Base-by-base conservation (phyloP, 53 echinoderm and acorn worm species). In the Holothuria leucospilota region DNA sequence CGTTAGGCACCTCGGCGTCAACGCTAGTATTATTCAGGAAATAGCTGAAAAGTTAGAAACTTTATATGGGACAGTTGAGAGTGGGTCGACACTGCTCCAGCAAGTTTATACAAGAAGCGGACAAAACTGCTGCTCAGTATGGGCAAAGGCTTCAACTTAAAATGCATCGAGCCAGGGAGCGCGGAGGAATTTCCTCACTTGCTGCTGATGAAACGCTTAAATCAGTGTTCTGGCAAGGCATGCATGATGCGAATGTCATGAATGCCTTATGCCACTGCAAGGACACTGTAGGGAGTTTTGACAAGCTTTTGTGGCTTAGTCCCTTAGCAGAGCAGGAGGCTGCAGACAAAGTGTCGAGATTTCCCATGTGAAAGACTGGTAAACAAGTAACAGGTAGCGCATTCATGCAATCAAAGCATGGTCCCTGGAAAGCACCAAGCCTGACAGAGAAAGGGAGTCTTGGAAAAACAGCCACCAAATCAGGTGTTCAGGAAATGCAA, bases 271-370 rank as follows among this genome's bases (percentile, higher is more conserved):
- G 70, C 16, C 27, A n/a, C n/a, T n/a, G n/a, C n/a, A n/a, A n/a
- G n/a, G n/a, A n/a, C n/a, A n/a, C n/a, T n/a, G n/a, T n/a, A n/a
- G n/a, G n/a, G n/a, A n/a, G n/a, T n/a, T n/a, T n/a, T n/a, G n/a
- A n/a, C n/a, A n/a, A n/a, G n/a, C 28, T 80, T 1, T 27, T 80
- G 27, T 16, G 81, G 27, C 59, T 59, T 59, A 59, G 56, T 13
- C 28, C 59, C 23, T 15, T 66, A 18, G 67, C 67, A 6, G 84
- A 66, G 30, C 84, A 84, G 42, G 84, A 84, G 41, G 24, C 27
- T 5, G 28, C 13, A 29, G 84, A 84, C 13, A 1, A 29, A 0
- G 60, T 26, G 27, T 29, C 53, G 2, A 34, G 8, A 16, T 27
- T 26, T 20, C 3, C 61, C 39, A 58, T n/a, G n/a, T 18, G 14